These are phyloP conservation scores for Drosophila sordidapex DNA, from an alignment of 2,888 invertebrate species.

Conservation along the genomic window DNA sequence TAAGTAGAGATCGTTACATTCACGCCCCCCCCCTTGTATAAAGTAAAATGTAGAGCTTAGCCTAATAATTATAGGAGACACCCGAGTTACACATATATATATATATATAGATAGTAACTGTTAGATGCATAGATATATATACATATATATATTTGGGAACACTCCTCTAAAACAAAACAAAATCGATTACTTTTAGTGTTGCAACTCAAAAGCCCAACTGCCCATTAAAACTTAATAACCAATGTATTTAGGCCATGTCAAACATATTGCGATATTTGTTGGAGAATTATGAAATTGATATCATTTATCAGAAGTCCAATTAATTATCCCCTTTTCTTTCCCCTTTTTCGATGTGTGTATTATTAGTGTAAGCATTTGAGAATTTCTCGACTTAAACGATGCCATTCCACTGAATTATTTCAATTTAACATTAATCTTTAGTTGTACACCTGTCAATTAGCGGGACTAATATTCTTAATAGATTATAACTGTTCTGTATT, in stretches of 20 bases:
- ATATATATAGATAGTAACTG: constrained; percentile 29
- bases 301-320: background rate
- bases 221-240: constrained; percentile 20
- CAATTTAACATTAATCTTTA: constrained; percentile 33
- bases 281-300: background rate
- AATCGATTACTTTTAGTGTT: constrained; percentile 27
- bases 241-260: constrained; percentile 15
- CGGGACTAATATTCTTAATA: constrained; percentile 14
- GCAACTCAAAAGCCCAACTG: constrained; percentile 49
- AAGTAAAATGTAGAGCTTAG: constrained; percentile 77
- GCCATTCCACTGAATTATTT: constrained; percentile 66
- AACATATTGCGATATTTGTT: constrained; percentile 29
- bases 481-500: constrained; percentile 31
- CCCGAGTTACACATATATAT: constrained; percentile 6
- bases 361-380: constrained; percentile 19
- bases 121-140: constrained; percentile 46
- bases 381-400: constrained; percentile 67
- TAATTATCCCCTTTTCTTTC: background rate
- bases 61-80: constrained; percentile 48
- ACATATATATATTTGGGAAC: constrained; percentile 28
- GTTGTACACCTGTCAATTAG: constrained; percentile 65
- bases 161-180: constrained; percentile 9
- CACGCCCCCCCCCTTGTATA: constrained; percentile 63
- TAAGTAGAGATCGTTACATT: constrained; percentile 63
- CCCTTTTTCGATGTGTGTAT: background rate